Conservation (phyloP, 1,140 invertebrate genomes). For the Caenorhabditis brenneri region DNA sequence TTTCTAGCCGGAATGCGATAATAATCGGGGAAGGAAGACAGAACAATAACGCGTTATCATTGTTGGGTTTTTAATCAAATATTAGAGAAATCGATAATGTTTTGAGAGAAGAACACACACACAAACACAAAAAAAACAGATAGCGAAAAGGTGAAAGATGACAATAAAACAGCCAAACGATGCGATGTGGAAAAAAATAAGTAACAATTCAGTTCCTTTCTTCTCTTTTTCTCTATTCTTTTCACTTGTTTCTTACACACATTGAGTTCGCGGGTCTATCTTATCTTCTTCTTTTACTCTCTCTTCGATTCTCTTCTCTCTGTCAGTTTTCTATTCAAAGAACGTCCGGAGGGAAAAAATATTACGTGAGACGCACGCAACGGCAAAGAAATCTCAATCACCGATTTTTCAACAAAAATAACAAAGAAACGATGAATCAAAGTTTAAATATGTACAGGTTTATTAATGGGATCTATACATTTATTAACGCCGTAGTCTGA, state of each 20-base stretch:
- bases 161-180: neutral
- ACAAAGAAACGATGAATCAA: no score
- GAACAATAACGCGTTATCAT: neutral
- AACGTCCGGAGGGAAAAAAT: neutral
- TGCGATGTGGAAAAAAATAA: neutral
- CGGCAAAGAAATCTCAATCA: neutral
- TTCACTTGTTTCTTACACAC: constrained; percentile 5
- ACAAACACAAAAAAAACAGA: neutral
- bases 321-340: neutral
- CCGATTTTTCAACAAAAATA: constrained; percentile 8
- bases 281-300: neutral
- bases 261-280: neutral
- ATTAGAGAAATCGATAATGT: constrained; percentile 3
- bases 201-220: neutral
- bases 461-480: constrained; percentile 38
- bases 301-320: neutral
- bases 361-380: neutral
- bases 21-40: neutral
- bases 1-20: constrained; percentile 17
- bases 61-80: neutral
- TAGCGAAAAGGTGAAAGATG: neutral
- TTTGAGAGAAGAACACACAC: neutral
- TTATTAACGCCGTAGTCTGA: constrained; percentile 46
- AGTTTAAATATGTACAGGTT: neutral
- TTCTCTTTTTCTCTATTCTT: neutral